Percentiles rank a stretch among this genome's conserved stretches.
These are phyloP conservation scores for Leguminivora glycinivorella DNA, from an alignment of 1,140 invertebrate genomes.

Conservation along the genomic window DNA sequence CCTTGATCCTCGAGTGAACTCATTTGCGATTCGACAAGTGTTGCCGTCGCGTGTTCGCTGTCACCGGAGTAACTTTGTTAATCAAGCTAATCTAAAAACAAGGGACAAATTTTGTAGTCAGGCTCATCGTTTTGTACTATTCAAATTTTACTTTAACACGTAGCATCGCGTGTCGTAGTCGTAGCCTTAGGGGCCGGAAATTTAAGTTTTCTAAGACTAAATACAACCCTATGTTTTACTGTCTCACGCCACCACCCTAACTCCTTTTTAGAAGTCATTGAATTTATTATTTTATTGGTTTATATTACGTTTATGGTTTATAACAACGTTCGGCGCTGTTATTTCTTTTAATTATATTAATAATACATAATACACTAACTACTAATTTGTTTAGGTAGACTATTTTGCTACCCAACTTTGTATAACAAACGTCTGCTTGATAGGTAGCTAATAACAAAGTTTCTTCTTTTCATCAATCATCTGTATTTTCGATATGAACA, in stretches of 20 bases:
- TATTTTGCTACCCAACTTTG: neutral
- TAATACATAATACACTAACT: no score
- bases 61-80: neutral
- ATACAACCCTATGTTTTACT: neutral
- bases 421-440: neutral
- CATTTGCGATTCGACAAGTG: conserved; percentile 55
- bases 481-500: neutral
- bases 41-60: conserved; percentile 44
- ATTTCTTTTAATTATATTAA: no score
- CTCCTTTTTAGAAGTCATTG: neutral
- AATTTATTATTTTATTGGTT: neutral
- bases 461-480: neutral
- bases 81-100: neutral
- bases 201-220: neutral
- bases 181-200: neutral
- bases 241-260: neutral
- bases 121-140: neutral
- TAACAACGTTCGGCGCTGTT: no score
- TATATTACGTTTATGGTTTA: no score
- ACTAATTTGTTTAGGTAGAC: neutral
- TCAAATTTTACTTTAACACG: neutral
- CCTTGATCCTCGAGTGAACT: conserved; percentile 45
- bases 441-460: neutral
- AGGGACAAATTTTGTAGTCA: neutral
- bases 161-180: neutral